Percentiles rank a stretch among this genome's conserved stretches.
phyloP scores from a whole-genome alignment of 2,113 vertebrate genomes.

The Miniopterus natalensis region DNA sequence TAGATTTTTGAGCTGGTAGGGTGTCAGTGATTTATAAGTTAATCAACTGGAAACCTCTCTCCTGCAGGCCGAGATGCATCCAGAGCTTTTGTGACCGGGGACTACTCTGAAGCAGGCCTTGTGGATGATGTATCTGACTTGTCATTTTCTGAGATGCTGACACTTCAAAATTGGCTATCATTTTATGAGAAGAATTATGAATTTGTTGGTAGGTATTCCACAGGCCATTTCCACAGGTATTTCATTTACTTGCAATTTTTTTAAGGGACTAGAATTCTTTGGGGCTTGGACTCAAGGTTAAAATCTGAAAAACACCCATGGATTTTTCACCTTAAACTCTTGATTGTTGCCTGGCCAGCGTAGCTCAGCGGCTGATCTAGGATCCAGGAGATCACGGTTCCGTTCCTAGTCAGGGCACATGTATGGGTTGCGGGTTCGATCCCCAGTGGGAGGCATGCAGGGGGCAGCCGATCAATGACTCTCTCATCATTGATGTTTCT shows the following conservation, averaged over 20 bases:
- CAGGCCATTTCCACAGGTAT: neutral
- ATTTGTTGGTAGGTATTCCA: slow-evolving; percentile 88
- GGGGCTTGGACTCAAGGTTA: neutral
- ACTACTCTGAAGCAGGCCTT: slow-evolving; percentile 91
- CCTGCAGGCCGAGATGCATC: slow-evolving; percentile 93
- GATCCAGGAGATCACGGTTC: too few species aligned
- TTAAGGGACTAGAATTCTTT: neutral
- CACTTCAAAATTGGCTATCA: slow-evolving; percentile 92
- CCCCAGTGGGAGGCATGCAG: too few species aligned
- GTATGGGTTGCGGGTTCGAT: too few species aligned
- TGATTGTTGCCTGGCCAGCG: too few species aligned
- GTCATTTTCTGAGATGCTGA: slow-evolving; percentile 88
- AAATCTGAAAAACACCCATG: slow-evolving; percentile 1
- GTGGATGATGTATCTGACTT: slow-evolving; percentile 92
- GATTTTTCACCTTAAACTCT: neutral
- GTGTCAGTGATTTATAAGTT: neutral
- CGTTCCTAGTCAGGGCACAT: too few species aligned
- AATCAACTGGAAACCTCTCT: neutral
- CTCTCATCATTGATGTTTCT: too few species aligned
- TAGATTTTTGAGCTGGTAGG: neutral
- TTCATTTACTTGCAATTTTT: neutral
- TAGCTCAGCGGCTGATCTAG: too few species aligned
- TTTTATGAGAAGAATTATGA: slow-evolving; percentile 93
- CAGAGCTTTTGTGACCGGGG: slow-evolving; percentile 94
- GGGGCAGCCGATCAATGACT: too few species aligned